phyloP scores from a whole-genome alignment of 1,140 invertebrate genomes.

The Drosophila sp. region DNA sequence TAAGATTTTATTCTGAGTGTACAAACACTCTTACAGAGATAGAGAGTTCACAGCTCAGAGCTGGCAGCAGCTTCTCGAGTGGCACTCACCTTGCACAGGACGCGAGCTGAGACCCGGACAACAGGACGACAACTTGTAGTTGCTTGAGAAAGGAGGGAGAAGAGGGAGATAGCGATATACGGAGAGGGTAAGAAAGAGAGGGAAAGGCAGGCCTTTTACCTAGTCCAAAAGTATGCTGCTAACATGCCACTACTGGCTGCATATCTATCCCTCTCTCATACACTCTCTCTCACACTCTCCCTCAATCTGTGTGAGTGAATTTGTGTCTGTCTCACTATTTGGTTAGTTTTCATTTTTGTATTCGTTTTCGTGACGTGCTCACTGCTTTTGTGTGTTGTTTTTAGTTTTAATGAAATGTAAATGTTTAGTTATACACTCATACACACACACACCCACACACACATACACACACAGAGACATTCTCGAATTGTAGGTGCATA shows the following conservation, averaged over 20 bases:
- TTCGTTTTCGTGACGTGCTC: constrained; percentile 72
- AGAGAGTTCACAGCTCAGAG: constrained; percentile 36
- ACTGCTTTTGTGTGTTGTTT: constrained; percentile 79
- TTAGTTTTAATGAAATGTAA: constrained; percentile 83
- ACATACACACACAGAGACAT: background rate
- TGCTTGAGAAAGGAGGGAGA: constrained; percentile 2
- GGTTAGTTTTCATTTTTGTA: constrained; percentile 64
- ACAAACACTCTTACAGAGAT: constrained; percentile 34
- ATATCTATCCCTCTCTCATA: constrained; percentile 20
- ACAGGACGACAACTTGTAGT: constrained; percentile 36
- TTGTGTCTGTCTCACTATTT: constrained; percentile 52
- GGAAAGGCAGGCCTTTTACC: constrained; percentile 41
- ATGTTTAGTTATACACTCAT: constrained; percentile 75
- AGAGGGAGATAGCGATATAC: no score
- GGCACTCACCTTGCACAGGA: constrained; percentile 71
- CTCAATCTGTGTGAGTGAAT: constrained; percentile 9
- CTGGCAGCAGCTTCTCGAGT: constrained; percentile 62
- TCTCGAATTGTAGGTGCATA: constrained; percentile 12
- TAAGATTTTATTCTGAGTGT: no score
- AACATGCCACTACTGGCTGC: constrained; percentile 51
- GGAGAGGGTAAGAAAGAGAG: constrained; percentile 10
- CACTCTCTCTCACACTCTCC: background rate
- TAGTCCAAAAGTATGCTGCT: constrained; percentile 69
- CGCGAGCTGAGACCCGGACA: constrained; percentile 40
- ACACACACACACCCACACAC: constrained; percentile 12